A percentile compares a stretch with the other conserved stretches of the same genome.
These are phyloP conservation scores for Aphodius granarius DNA, from an alignment of 2,888 invertebrate genomes.

Conservation along the genomic window DNA sequence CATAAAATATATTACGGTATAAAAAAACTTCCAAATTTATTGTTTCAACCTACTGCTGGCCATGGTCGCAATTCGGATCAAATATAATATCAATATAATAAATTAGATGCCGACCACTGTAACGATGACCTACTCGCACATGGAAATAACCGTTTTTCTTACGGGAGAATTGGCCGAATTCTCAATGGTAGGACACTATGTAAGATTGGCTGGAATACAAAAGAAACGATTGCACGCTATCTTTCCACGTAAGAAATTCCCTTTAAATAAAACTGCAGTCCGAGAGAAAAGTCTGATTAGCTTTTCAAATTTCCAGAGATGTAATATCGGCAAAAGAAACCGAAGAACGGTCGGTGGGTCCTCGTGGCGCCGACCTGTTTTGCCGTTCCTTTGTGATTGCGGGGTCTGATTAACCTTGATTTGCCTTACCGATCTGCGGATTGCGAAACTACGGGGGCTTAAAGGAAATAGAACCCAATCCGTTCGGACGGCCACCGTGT, in stretches of 20 bases:
- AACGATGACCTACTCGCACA: no score
- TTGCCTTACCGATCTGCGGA: not conserved
- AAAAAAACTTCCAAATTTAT: no score
- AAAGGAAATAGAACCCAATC: not conserved
- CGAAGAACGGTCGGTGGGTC: not conserved
- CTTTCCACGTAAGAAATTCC: not conserved
- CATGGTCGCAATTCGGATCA: no score
- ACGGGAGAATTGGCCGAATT: no score
- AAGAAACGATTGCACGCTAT: not conserved
- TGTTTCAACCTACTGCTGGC: no score
- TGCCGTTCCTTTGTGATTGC: constrained; percentile 8
- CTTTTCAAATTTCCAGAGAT: constrained; percentile 12
- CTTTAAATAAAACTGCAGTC: not conserved
- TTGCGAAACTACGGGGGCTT: not conserved
- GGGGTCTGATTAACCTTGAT: constrained; percentile 12
- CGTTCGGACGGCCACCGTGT: no score
- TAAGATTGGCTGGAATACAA: not conserved
- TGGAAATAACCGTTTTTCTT: no score
- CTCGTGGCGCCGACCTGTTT: not conserved
- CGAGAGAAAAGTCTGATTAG: constrained; percentile 8
- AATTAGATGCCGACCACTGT: no score
- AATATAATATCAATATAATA: no score
- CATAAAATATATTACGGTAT: no score
- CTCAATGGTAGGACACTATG: no score
- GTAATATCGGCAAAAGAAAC: constrained; percentile 2